phyloP scores from a whole-genome alignment of 2,113 vertebrate genomes.

The Proterorhinus semilunaris region DNA sequence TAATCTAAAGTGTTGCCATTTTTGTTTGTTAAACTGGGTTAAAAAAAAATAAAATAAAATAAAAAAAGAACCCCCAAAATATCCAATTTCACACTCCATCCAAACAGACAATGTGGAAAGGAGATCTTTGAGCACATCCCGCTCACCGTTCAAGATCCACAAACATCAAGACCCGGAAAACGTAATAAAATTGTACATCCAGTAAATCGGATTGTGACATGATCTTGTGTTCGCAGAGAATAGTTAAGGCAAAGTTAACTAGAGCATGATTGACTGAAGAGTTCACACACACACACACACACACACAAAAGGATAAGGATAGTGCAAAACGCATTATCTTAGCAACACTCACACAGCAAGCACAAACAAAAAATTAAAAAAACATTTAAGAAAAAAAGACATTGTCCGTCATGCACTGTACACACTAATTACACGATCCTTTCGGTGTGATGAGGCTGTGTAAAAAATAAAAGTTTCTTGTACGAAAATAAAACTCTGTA shows the following conservation, averaged over 20 bases:
- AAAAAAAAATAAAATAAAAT: slow-evolving; percentile 42
- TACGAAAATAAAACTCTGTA: slow-evolving; percentile 97
- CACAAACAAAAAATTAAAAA: slow-evolving; percentile 85
- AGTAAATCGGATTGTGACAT: slow-evolving; percentile 84
- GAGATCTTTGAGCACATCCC: slow-evolving; percentile 87
- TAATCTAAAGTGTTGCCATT: too few species aligned
- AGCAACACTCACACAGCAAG: slow-evolving; percentile 94
- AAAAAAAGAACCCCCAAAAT: slow-evolving; percentile 26
- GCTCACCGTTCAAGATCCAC: slow-evolving; percentile 87
- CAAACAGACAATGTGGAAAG: slow-evolving; percentile 86
- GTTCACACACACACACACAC: slow-evolving; percentile 81
- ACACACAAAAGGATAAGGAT: slow-evolving; percentile 75
- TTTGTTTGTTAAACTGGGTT: neutral
- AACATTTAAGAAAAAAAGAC: slow-evolving; percentile 85
- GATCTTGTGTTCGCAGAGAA: slow-evolving; percentile 80
- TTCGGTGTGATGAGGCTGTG: slow-evolving; percentile 81
- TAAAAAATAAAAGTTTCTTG: slow-evolving; percentile 87
- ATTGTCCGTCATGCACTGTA: slow-evolving; percentile 85
- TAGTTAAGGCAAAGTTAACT: slow-evolving; percentile 88
- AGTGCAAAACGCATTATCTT: slow-evolving; percentile 83
- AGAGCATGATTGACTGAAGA: slow-evolving; percentile 82
- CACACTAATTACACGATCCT: slow-evolving; percentile 79
- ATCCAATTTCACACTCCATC: slow-evolving; percentile 33
- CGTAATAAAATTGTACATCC: slow-evolving; percentile 87
- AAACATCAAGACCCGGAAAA: slow-evolving; percentile 78